These are phyloP conservation scores for Callipepla californica DNA, from an alignment of 2,113 vertebrate species.

Conservation along the genomic window DNA sequence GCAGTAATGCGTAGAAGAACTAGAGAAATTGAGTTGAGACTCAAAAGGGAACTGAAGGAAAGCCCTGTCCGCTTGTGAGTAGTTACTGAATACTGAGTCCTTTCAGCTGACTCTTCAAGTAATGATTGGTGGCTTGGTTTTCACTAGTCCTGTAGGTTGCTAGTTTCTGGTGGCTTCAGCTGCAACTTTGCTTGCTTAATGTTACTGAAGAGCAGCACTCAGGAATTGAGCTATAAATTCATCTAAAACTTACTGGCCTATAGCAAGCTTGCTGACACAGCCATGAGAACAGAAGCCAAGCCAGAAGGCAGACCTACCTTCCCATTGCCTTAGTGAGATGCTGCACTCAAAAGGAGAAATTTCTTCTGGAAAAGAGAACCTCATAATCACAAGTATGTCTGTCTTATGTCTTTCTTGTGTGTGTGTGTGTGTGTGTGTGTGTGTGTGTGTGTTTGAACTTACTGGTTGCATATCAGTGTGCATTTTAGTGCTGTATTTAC, in stretches of 20 bases:
- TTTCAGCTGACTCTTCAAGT: background rate
- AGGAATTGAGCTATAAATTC: background rate
- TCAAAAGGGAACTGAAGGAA: too few relatives aligned
- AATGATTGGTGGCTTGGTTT: background rate
- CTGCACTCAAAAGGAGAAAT: background rate
- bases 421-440: background rate
- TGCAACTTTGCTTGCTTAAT: background rate
- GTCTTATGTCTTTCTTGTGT: background rate
- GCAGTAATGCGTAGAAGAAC: too few relatives aligned
- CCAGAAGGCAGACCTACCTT: background rate
- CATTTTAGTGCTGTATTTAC: background rate
- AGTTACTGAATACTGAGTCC: background rate
- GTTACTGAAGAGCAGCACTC: background rate
- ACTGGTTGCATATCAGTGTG: background rate
- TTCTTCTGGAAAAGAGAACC: background rate
- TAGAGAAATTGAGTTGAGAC: too few relatives aligned
- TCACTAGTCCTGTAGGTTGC: background rate
- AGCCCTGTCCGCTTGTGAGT: background rate
- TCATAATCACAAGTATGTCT: background rate
- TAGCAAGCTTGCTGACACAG: background rate
- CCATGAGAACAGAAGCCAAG: background rate
- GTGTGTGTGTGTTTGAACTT: background rate
- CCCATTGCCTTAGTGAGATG: rapidly evolving
- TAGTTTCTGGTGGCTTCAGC: background rate
- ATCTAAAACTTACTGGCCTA: background rate